Percentiles rank a stretch among this genome's conserved stretches.
Conservation (phyloP, 2,888 invertebrate genomes). For the Dasypolia templi region DNA sequence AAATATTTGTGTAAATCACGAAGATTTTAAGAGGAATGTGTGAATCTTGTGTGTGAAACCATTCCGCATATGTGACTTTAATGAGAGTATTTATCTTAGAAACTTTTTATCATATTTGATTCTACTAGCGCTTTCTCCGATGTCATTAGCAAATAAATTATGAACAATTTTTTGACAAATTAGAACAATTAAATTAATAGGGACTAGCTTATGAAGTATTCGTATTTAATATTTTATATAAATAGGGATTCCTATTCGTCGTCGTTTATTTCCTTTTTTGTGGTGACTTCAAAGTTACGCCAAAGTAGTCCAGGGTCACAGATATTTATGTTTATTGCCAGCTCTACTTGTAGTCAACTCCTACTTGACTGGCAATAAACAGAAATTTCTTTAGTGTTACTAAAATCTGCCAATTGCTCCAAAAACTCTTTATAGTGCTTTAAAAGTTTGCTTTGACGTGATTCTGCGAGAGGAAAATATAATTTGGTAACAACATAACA, state of each 20-base stretch:
- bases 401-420: neutral
- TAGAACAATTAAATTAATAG: neutral
- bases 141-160: too few relatives aligned
- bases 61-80: neutral
- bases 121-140: too few relatives aligned
- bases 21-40: neutral
- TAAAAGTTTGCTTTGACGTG: conserved; percentile 2
- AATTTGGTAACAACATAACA: neutral
- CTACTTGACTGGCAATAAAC: too few relatives aligned
- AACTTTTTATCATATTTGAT: neutral
- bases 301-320: neutral
- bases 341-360: too few relatives aligned
- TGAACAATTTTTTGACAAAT: neutral
- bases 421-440: too few relatives aligned
- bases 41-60: neutral
- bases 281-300: neutral
- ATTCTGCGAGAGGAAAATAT: neutral
- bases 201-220: neutral
- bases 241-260: neutral
- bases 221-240: neutral
- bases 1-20: neutral
- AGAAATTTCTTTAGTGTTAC: neutral
- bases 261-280: neutral
- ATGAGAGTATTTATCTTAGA: neutral
- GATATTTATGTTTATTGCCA: neutral